These are phyloP conservation scores for Apamea crenata DNA, from an alignment of 2,888 invertebrate genomes.

Conservation along the genomic window DNA sequence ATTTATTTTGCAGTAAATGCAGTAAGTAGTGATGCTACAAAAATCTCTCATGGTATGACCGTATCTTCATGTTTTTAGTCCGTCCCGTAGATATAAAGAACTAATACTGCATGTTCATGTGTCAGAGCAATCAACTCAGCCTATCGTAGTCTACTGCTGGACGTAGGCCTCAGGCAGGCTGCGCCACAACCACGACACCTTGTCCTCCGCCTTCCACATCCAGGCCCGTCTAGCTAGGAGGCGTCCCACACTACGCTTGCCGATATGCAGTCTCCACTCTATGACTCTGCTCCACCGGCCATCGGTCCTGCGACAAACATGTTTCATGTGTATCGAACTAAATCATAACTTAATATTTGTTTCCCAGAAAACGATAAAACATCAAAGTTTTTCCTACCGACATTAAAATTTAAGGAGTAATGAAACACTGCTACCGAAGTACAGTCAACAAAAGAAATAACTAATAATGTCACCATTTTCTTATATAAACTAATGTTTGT, in stretches of 20 bases:
- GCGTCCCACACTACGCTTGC: too few species aligned
- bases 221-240: too few species aligned
- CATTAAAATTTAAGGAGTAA: not conserved
- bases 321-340: too few species aligned
- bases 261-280: too few species aligned
- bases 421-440: not conserved
- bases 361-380: not conserved
- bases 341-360: not conserved
- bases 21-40: not conserved
- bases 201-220: too few species aligned
- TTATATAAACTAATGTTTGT: too few species aligned
- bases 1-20: not conserved
- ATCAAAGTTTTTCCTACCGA: not conserved
- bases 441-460: not conserved
- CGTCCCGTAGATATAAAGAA: not conserved
- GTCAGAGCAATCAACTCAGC: too few species aligned
- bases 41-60: not conserved
- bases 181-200: too few species aligned
- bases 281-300: too few species aligned
- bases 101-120: not conserved
- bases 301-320: too few species aligned
- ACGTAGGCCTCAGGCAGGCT: too few species aligned
- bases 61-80: not conserved
- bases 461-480: not conserved
- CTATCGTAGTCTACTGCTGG: too few species aligned